These are phyloP conservation scores for Chirona hameri DNA, from an alignment of 2,888 invertebrate genomes.

Conservation along the genomic window DNA sequence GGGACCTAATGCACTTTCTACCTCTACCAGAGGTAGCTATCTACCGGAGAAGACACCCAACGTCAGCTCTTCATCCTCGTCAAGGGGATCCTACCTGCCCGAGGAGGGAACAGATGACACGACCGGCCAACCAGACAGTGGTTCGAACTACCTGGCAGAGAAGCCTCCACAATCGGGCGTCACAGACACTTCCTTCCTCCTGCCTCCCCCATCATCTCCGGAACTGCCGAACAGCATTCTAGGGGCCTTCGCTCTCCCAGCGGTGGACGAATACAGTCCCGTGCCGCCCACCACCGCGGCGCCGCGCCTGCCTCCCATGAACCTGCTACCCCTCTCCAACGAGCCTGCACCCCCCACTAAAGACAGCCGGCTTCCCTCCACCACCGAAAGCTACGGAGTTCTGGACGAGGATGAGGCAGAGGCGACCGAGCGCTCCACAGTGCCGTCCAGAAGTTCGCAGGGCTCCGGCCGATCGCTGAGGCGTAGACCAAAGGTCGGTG, in stretches of 20 bases:
- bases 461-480: not conserved
- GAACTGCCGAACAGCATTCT: not conserved
- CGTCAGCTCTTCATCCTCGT: not conserved
- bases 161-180: not conserved
- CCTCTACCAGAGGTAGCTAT: not conserved
- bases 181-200: not conserved
- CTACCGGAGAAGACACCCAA: not conserved
- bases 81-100: not conserved
- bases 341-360: not conserved
- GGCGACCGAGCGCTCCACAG: too few species aligned
- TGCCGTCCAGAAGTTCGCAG: not conserved
- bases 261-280: not conserved
- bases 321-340: not conserved
- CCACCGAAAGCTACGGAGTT: constrained; percentile 5
- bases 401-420: not conserved
- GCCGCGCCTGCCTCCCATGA: not conserved
- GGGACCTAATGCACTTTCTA: not conserved
- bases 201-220: not conserved
- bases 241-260: not conserved
- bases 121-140: not conserved
- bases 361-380: constrained; percentile 3
- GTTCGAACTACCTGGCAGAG: not conserved
- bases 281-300: not conserved
- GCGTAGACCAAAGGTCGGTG: not conserved
- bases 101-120: not conserved